A percentile compares a stretch with the other conserved stretches of the same genome.
Evolutionary conservation across 2,797 vertebrate genomes (phyloP).

Genomic region (Acestrorhynchus altus): DNA sequence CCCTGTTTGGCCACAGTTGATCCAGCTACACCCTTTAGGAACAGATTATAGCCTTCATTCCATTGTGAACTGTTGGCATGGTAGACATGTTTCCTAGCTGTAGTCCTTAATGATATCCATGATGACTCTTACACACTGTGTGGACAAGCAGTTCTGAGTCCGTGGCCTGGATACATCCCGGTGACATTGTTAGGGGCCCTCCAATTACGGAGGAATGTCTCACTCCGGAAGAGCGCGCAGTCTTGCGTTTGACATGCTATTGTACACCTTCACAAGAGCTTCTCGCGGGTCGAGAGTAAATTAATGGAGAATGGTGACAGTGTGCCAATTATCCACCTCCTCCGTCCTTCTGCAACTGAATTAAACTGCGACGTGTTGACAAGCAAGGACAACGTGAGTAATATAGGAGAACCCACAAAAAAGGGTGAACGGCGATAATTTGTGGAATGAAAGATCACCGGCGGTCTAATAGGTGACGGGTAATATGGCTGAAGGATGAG

Average conservation of each 20-base stretch:
- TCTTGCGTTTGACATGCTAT: slow-evolving; percentile 34
- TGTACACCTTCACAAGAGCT: slow-evolving; percentile 1
- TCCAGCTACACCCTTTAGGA: no score
- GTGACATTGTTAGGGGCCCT: slow-evolving; percentile 25
- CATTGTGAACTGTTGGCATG: slow-evolving; percentile 32
- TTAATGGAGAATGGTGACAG: slow-evolving; percentile 16
- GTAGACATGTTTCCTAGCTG: not conserved
- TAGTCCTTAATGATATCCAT: not conserved
- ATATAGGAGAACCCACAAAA: not conserved
- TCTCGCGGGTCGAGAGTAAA: slow-evolving; percentile 11
- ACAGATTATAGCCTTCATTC: no score
- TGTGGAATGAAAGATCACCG: not conserved
- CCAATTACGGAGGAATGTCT: slow-evolving; percentile 32
- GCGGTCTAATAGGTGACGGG: not conserved
- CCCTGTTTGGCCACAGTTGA: no score
- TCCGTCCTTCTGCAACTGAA: slow-evolving; percentile 18
- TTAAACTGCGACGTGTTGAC: slow-evolving; percentile 21
- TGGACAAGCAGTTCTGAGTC: slow-evolving; percentile 2
- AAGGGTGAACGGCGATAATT: slow-evolving; percentile 5
- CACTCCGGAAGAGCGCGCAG: slow-evolving; percentile 12
- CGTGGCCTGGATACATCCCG: not conserved
- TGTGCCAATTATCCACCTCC: slow-evolving; percentile 19
- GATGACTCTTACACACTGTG: slow-evolving; percentile 12
- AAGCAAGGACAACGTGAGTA: slow-evolving; percentile 2
- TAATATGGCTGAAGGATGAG: slow-evolving; percentile 21